Evolutionary conservation across 2,113 vertebrate species (phyloP), one percentile per base, ranked within the genome.

Genomic region (Orthonyx spaldingii): DNA sequence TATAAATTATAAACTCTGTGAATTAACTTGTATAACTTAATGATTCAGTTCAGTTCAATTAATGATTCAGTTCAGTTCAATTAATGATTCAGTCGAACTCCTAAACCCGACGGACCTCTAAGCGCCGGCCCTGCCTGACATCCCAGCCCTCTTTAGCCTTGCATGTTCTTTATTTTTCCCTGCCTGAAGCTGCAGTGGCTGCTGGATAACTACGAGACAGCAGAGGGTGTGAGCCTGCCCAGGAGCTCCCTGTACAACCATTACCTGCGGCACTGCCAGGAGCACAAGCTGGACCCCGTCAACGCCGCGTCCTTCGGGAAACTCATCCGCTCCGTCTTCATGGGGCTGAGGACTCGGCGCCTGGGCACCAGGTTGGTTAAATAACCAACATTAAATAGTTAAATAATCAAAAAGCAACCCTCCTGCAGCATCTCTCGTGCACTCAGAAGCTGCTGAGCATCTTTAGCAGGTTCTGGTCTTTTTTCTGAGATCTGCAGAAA

Each of bases 251-350:
- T 99, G 12, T 99, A 99, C 96, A 99, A 98, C 98, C 99, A 99
- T 93, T 99, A 99, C 98, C 97, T 99, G 56, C 94, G 99, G 44
- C 99, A 99, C 98, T 99, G 99, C 97, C 99, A 99, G 97, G 99
- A 99, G 78, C 99, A 99, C 98, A 99, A 99, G 79, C 98, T 99
- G 96, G 99, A 99, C 89, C 99, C 99, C 0, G 99, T 99, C 92
- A 99, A 99, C 4, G 99, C 99, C 0, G 99, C 99, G 7, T 99
- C 99, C 91, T 99, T 99, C 1, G 99, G 99, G 39, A 99, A 99
- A 50, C 98, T 99, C 61, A 99, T 99, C 97, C 99, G 99, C 47
- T 99, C 99, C 0, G 99, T 99, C 64, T 99, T 99, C 97, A 99
- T 99, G 99, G 99, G 99, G 59, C 98, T 99, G 84, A 97, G 99